phyloP scores from a whole-genome alignment of 2,797 vertebrate species.

The Geotrypetes seraphini region DNA sequence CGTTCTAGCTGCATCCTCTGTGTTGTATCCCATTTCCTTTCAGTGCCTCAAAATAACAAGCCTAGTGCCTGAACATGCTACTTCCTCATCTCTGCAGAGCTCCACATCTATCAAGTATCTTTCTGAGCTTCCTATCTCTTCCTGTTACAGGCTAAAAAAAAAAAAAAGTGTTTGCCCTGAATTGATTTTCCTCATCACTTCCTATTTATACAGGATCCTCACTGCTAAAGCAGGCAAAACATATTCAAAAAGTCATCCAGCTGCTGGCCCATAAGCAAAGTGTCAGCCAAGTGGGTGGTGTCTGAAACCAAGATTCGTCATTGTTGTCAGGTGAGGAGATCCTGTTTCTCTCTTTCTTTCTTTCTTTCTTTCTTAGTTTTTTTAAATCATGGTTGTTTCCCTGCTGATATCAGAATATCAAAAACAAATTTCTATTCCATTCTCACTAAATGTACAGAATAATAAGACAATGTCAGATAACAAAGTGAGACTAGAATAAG shows the following conservation, averaged over 20 bases:
- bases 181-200: slow-evolving; percentile 58
- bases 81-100: slow-evolving; percentile 71
- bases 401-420: slow-evolving; percentile 28
- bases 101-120: slow-evolving; percentile 77
- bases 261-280: slow-evolving; percentile 33
- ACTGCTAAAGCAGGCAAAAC: slow-evolving; percentile 47
- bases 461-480: slow-evolving; percentile 1
- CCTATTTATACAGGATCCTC: slow-evolving; percentile 60
- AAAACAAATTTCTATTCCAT: slow-evolving; percentile 23
- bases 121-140: slow-evolving; percentile 80
- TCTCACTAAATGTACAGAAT: background rate
- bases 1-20: slow-evolving; percentile 75
- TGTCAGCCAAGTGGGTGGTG: slow-evolving; percentile 34
- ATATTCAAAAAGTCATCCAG: slow-evolving; percentile 47
- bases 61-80: slow-evolving; percentile 53
- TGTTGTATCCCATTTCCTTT: slow-evolving; percentile 73
- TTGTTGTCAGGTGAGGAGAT: slow-evolving; percentile 42
- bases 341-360: slow-evolving; percentile 43
- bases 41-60: slow-evolving; percentile 76
- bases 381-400: slow-evolving; percentile 34
- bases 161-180: slow-evolving; percentile 51
- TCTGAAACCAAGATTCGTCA: slow-evolving; percentile 36
- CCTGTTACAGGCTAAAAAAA: slow-evolving; percentile 68
- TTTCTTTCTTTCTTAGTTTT: no score
- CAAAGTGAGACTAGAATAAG: background rate